Base-by-base conservation (phyloP, 2,888 invertebrate species). In the Nomada ruficornis region DNA sequence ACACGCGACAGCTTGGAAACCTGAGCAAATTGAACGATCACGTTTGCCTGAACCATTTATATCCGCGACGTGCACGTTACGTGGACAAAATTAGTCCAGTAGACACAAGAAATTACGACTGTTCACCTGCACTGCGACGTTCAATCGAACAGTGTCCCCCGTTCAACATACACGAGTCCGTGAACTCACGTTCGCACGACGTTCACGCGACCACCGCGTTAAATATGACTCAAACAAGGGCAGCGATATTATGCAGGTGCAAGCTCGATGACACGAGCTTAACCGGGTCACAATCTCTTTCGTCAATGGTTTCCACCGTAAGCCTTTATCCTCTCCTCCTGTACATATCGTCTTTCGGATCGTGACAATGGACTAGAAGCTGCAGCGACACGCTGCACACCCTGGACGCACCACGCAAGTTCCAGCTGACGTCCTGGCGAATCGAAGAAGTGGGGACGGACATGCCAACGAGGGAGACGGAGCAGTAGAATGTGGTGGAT, bases 391-490 rank as follows among this genome's bases (percentile, higher is more conserved):
- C 80, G 85, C 82, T 80, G 79, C 85, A 85, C 86, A 83, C 88
- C 86, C 88, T 72, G 86, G 79, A 87, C 86, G 88, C 76, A 85
- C 77, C 86, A 87, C 86, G 86, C 86, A 87, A 85, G 86, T 87
- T 85, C 88, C 86, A 86, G 88, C 81, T 87, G 86, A 85, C 86
- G 86, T 86, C 86, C 87, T 87, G 85, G 76, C 88, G 76, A 87
- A 85, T 83, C 73, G 83, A 83, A 68, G 82, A 82, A 71, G 80
- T 79, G 86, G 87, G 82, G 86, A 82, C 78, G 77, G 71, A 70
- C 75, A 77, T 72, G 60, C 77, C 80, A 75, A 72, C 63, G 62
- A 47, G 73, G 65, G 50, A 63, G 77, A 57, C 42, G 42, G 60
- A 77, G 59, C 60, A 60, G 60, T 59, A 59, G 59, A 69, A 50